Evolutionary conservation across 2,888 invertebrate genomes (phyloP), one percentile per base, ranked within the genome.

Genomic region (Stegophylla sp.): DNA sequence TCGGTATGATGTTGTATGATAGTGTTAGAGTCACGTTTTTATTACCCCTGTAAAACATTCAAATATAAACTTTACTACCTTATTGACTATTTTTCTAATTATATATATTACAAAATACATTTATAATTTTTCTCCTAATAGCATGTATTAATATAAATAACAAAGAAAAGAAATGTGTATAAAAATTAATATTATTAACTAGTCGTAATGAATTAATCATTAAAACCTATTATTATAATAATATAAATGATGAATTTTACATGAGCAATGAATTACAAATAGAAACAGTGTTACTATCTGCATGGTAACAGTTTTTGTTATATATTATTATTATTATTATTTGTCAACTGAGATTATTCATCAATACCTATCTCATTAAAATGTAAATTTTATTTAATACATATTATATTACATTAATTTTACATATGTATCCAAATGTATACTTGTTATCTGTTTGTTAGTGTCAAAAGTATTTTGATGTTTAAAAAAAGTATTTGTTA

Each of bases 1-100:
- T 99, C 41, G 99, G 98, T 85, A 99, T 96, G 82, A 99, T 95
- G 88, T 99, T 99, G 96, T 96, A 98, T 0, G 96, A 95, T 56
- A 99, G 88, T n/a, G 93, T 94, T 82, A 99, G 88, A 0, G 97
- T 97, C 17, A 99, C 93, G 87, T 99, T 98, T 86, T 92, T 91
- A 88, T 98, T 96, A 82, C 92, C 95, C 86, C 95, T 96, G 89
- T 82, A 91, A 90, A 85, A 51, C 5, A 75, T 48, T 17, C 17
- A 74, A 20, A 61, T 20, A 83, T 82, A 85, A 12, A 41, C 12
- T 43, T 4, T 12, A 59, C 1, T 51, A 51, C 51, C n/a, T n/a
- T n/a, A n/a, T n/a, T n/a, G n/a, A n/a, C 20, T 63, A 51, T 23
- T 75, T 51, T 75, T 64, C 15, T 71, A 51, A 34, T 1, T 20